Evolutionary conservation across 2,888 invertebrate species (phyloP).

Genomic region (Polydrusus tereticollis): DNA sequence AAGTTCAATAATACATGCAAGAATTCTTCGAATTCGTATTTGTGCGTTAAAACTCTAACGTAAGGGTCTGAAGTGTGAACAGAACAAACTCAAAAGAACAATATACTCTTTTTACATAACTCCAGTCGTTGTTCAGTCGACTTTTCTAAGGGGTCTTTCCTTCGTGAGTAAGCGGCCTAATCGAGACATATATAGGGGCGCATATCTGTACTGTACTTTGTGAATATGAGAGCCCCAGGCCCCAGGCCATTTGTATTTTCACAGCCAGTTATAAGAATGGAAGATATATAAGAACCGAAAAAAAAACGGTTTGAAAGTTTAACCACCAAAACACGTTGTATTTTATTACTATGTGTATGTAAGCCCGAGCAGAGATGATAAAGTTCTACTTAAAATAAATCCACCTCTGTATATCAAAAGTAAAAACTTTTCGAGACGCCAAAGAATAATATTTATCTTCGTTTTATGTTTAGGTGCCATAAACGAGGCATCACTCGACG

Average conservation of each 20-base stretch:
- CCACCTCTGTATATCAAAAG: slow-evolving; percentile 15
- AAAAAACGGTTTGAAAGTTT: too few relatives aligned
- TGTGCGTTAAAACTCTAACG: too few relatives aligned
- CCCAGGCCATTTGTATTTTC: slow-evolving; percentile 21
- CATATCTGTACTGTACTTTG: not conserved
- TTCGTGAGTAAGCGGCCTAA: slow-evolving; percentile 18
- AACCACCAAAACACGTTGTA: too few relatives aligned
- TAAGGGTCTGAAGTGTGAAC: too few relatives aligned
- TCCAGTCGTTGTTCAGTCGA: not conserved
- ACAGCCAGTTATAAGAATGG: slow-evolving; percentile 27
- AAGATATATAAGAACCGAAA: not conserved
- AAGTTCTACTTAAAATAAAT: slow-evolving; percentile 5
- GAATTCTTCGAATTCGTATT: too few relatives aligned
- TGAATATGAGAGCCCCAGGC: not conserved
- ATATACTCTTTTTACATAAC: too few relatives aligned
- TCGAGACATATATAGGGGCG: slow-evolving; percentile 12
- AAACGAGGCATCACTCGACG: slow-evolving; percentile 23
- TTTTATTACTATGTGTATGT: too few relatives aligned
- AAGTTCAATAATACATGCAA: too few relatives aligned
- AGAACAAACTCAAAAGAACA: too few relatives aligned
- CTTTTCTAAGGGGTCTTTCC: slow-evolving; percentile 2
- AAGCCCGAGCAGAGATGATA: not conserved
- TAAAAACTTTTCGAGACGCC: slow-evolving; percentile 14
- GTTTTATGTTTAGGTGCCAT: slow-evolving; percentile 30
- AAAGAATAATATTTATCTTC: slow-evolving; percentile 29